Evolutionary conservation across 1,140 invertebrate genomes (phyloP).

Genomic region (Hycleus cichorii): DNA sequence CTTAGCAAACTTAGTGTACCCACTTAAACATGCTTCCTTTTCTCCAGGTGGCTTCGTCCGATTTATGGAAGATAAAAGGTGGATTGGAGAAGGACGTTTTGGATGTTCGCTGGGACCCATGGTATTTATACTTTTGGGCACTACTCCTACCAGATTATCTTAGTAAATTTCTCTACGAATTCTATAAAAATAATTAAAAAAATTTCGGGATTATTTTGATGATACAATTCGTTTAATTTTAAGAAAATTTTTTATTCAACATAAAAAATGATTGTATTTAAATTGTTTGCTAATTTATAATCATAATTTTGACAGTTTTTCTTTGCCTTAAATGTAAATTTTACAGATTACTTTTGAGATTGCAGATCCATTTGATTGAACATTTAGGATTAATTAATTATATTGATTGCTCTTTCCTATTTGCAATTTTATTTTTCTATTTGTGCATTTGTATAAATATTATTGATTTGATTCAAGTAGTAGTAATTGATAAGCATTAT

Average conservation of each 20-base stretch:
- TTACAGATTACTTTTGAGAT: constrained; percentile 39
- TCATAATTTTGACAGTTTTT: constrained; percentile 4
- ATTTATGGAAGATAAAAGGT: constrained; percentile 32
- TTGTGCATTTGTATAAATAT: constrained; percentile 13
- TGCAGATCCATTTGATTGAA: constrained; percentile 39
- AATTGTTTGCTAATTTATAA: constrained; percentile 12
- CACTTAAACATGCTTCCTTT: constrained; percentile 42
- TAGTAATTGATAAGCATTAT: constrained; percentile 31
- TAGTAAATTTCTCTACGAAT: not conserved
- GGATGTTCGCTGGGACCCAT: constrained; percentile 47
- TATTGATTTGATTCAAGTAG: constrained; percentile 21
- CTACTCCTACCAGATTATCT: constrained; percentile 44
- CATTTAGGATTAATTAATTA: constrained; percentile 30
- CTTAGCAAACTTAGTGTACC: constrained; percentile 37
- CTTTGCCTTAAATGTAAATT: constrained; percentile 26
- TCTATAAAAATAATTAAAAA: constrained; percentile 28
- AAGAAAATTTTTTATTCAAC: constrained; percentile 8
- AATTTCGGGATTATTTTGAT: constrained; percentile 39
- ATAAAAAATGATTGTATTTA: constrained; percentile 19
- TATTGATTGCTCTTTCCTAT: constrained; percentile 11
- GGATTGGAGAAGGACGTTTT: constrained; percentile 42
- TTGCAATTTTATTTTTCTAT: constrained; percentile 6
- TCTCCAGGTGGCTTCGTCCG: constrained; percentile 40
- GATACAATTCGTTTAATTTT: constrained; percentile 8
- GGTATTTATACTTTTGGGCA: constrained; percentile 55